These are phyloP conservation scores for Potamilus streckersoni DNA, from an alignment of 1,140 invertebrate species.

Conservation along the genomic window DNA sequence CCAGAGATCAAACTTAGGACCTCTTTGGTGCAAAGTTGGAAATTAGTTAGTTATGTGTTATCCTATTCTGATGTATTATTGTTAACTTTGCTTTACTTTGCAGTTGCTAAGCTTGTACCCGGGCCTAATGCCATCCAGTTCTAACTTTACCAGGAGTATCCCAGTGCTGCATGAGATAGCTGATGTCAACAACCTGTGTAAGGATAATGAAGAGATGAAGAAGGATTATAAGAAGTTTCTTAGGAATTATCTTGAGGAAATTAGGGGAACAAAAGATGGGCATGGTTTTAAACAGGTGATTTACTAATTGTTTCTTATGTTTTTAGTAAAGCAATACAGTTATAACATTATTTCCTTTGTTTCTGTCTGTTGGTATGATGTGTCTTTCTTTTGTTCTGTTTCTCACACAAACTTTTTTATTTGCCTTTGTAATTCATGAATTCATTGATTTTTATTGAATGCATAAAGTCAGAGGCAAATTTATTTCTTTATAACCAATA, in stretches of 20 bases:
- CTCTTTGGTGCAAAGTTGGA: no score
- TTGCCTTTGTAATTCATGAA: neutral
- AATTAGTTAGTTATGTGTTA: no score
- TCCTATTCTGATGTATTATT: no score
- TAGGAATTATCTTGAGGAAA: conserved; percentile 62
- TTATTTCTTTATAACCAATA: no score
- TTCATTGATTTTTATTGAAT: no score
- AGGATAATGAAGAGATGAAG: conserved; percentile 56
- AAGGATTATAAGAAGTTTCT: conserved; percentile 65
- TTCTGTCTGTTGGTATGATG: neutral
- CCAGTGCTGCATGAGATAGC: conserved; percentile 70
- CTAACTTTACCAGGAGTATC: conserved; percentile 62
- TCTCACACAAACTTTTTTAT: neutral
- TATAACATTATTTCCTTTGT: neutral
- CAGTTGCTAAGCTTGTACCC: conserved; percentile 69
- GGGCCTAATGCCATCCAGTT: conserved; percentile 62
- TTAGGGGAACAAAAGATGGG: conserved; percentile 51
- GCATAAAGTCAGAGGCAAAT: no score
- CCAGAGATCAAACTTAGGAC: no score
- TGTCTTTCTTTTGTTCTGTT: neutral
- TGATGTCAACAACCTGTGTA: conserved; percentile 67
- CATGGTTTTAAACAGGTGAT: conserved; percentile 56
- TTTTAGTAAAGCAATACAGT: no score
- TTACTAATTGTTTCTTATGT: neutral
- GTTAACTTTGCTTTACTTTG: conserved; percentile 22